These are phyloP conservation scores for Formica aserva DNA, from an alignment of 2,888 invertebrate genomes.

Conservation along the genomic window DNA sequence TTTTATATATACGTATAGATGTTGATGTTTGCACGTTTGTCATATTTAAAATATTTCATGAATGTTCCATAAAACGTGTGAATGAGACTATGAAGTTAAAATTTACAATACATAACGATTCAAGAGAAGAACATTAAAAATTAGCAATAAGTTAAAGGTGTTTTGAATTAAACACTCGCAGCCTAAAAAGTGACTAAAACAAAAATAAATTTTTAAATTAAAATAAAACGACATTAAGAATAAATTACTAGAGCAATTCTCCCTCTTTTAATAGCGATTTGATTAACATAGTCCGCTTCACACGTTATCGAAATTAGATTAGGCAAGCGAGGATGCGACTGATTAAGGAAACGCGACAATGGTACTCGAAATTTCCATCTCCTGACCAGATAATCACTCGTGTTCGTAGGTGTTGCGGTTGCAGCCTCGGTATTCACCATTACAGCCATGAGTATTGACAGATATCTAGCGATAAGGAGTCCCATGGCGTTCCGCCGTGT, in stretches of 20 bases:
- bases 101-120: neutral
- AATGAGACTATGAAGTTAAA: neutral
- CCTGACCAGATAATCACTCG: neutral
- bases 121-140: neutral
- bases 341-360: neutral
- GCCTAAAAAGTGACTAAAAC: neutral
- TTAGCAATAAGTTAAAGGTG: neutral
- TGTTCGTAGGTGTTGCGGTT: slow-evolving; percentile 90
- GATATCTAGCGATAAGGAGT: slow-evolving; percentile 91
- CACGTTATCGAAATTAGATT: neutral
- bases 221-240: neutral
- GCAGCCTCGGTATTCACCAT: slow-evolving; percentile 93
- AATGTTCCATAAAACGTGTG: neutral
- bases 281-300: neutral
- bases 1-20: neutral
- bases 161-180: neutral
- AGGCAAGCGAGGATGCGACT: neutral
- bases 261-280: neutral
- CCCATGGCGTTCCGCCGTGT: slow-evolving; percentile 91
- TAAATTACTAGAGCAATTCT: neutral
- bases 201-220: neutral
- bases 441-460: slow-evolving; percentile 92
- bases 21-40: neutral
- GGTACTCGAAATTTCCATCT: neutral
- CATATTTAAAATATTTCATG: neutral